Evolutionary conservation across 53 echinoderm and acorn worm species (phyloP).

Genomic region (Glandiceps talaboti): DNA sequence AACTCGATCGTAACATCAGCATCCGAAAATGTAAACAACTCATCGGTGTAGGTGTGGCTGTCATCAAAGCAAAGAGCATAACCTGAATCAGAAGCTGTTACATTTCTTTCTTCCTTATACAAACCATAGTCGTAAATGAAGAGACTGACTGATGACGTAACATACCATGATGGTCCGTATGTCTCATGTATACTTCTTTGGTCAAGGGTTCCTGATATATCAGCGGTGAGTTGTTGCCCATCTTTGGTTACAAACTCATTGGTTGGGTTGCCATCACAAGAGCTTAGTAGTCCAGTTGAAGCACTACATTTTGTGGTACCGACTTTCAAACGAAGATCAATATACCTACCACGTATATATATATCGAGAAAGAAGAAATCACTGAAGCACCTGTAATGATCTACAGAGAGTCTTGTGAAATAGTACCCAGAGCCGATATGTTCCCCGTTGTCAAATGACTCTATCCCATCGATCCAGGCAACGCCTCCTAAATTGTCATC

Average conservation of each 20-base stretch:
- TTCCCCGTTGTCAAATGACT: not conserved
- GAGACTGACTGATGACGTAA: constrained; percentile 10
- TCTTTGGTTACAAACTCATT: constrained; percentile 55
- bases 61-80: constrained; percentile 66
- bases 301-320: constrained; percentile 11
- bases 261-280: constrained; percentile 39
- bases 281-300: constrained; percentile 48
- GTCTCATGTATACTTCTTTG: constrained; percentile 46
- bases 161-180: constrained; percentile 64
- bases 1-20: constrained; percentile 78
- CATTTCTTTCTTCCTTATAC: constrained; percentile 38
- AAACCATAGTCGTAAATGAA: constrained; percentile 44
- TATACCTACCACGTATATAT: constrained; percentile 45
- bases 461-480: constrained; percentile 41
- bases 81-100: constrained; percentile 38
- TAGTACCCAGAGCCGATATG: constrained; percentile 15
- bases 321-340: constrained; percentile 25
- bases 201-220: constrained; percentile 12
- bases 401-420: constrained; percentile 32
- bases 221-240: constrained; percentile 15
- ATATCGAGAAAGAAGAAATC: constrained; percentile 31
- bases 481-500: constrained; percentile 41
- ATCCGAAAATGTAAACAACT: constrained; percentile 54
- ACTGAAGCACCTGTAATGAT: constrained; percentile 35
- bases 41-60: constrained; percentile 27